Conservation (phyloP, 1,140 invertebrate genomes). For the Tyrophagus putrescentiae region DNA sequence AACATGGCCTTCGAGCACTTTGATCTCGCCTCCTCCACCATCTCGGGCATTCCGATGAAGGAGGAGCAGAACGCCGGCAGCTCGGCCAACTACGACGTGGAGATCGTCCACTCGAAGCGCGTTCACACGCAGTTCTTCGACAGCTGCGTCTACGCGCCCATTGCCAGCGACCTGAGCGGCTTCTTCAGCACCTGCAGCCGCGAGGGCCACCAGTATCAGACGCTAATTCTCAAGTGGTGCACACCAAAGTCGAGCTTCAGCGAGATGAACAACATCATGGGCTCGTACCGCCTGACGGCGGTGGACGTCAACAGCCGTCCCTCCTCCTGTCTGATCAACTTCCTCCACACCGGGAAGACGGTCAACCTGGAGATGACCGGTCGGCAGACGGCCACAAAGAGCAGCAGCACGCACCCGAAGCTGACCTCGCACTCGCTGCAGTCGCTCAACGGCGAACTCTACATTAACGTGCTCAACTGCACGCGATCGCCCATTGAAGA, state of each 20-base stretch:
- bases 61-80: constrained; percentile 96
- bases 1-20: constrained; percentile 51
- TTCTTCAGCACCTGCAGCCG: constrained; percentile 26
- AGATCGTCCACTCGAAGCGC: constrained; percentile 70
- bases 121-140: constrained; percentile 63
- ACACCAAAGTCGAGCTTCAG: constrained; percentile 66
- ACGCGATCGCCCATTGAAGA: constrained; percentile 76
- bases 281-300: constrained; percentile 75
- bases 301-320: constrained; percentile 86
- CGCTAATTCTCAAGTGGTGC: constrained; percentile 84
- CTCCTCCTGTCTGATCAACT: constrained; percentile 89
- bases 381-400: constrained; percentile 54
- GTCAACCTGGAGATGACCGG: constrained; percentile 79
- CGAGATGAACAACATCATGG: constrained; percentile 55
- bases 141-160: no score
- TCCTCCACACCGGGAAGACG: constrained; percentile 67
- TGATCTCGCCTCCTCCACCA: constrained; percentile 80
- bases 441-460: constrained; percentile 87
- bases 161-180: neutral
- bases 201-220: constrained; percentile 51
- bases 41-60: constrained; percentile 97
- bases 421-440: constrained; percentile 81
- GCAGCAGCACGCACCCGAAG: no score
- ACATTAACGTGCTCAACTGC: constrained; percentile 70
- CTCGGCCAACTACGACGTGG: constrained; percentile 94